A percentile compares a stretch with the other conserved stretches of the same genome.
These are phyloP conservation scores for Chouioia cunea DNA, from an alignment of 2,888 invertebrate species.

Conservation along the genomic window DNA sequence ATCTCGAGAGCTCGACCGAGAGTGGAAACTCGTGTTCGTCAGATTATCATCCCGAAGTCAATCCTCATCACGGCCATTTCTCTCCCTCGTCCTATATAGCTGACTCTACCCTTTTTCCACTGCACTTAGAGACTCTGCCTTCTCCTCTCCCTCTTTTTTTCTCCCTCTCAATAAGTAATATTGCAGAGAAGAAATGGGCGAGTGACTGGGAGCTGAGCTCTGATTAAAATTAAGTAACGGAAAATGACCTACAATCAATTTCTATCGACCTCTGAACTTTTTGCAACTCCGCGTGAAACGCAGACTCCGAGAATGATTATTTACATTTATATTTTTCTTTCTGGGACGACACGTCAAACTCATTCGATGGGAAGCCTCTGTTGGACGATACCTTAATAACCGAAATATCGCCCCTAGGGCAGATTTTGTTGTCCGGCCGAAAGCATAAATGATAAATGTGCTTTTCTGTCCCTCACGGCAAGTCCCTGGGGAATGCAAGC, in stretches of 20 bases:
- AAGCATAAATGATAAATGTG: conserved; percentile 60
- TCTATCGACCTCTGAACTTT: no score
- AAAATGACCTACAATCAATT: no score
- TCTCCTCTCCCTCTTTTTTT: neutral
- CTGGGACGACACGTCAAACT: conserved; percentile 36
- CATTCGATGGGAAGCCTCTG: conserved; percentile 46
- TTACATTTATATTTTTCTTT: conserved; percentile 6
- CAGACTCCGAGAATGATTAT: neutral
- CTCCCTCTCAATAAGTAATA: conserved; percentile 34
- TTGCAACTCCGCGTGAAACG: no score
- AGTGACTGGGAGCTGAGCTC: no score
- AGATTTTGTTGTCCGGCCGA: conserved; percentile 59
- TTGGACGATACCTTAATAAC: conserved; percentile 61
- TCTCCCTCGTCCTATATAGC: conserved; percentile 23
- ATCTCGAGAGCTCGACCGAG: conserved; percentile 50
- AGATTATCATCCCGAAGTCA: conserved; percentile 67
- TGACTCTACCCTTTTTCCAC: neutral
- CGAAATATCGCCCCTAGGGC: conserved; percentile 63
- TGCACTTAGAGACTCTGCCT: neutral
- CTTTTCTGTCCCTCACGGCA: conserved; percentile 53
- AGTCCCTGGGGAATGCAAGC: conserved; percentile 40
- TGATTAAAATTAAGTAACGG: no score
- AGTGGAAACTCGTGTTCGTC: conserved; percentile 68
- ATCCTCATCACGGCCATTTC: conserved; percentile 63
- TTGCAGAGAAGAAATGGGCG: conserved; percentile 1